Base-by-base conservation (phyloP, 2,888 invertebrate genomes). In the Stegophylla sp. region DNA sequence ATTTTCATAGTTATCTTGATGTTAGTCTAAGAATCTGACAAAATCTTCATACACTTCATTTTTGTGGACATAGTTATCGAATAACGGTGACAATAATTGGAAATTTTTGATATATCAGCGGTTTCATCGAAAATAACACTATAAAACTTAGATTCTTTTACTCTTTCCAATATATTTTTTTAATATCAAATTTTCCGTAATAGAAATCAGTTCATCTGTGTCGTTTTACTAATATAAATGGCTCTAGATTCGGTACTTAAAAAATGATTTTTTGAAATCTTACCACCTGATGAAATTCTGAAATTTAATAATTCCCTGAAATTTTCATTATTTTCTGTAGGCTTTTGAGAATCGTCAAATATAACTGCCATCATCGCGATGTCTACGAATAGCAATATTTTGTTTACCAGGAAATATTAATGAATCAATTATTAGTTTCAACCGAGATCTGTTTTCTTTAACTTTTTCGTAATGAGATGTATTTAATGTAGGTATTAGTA, bases 191-290 rank as follows among this genome's bases (percentile, higher is more conserved):
- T 20, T 53, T 53, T 15, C 53, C 53, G 15, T 53, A 53, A 15
- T 53, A n/a, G 15, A 53, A 53, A 53, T 53, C 3, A 53, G 53
- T 53, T 53, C 53, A 53, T 53, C 53, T 15, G 15, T 53, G 53
- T 53, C 20, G 15, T 53, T 53, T 53, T 53, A 53, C 53, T 53
- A 53, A 53, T 53, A 15, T 53, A 53, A 53, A 15, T 53, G 5
- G 53, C 15, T 15, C 15, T 53, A 53, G 53, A 53, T 20, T 72
- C 45, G 15, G 84, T 71, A 10, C 34, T 84, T 82, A 85, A 74
- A 41, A 85, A 74, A 83, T 85, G 85, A 20, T 82, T 23, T 75
- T 53, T 15, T 53, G 15, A 53, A 53, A 20, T 53, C 53, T 53
- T 20, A 53, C 15, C 53, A 20, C 15, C 53, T 15, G 53, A 10